Conservation (phyloP, 2,888 invertebrate genomes). For the Morpho helenor region DNA sequence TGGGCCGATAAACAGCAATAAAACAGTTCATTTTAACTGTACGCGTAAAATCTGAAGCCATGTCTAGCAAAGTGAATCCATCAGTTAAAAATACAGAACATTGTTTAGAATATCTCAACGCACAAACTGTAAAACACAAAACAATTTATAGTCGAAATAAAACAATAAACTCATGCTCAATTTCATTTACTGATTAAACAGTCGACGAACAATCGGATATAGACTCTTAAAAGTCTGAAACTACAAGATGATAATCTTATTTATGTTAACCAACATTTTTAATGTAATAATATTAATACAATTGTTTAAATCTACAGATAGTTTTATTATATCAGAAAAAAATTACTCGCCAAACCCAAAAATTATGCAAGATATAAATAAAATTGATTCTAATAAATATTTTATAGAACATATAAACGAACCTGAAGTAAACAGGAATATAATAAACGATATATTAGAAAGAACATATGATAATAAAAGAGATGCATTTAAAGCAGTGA, state of each 20-base stretch:
- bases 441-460: background rate
- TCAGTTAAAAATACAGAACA: too few relatives aligned
- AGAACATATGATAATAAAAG: background rate
- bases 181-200: slow-evolving; percentile 2
- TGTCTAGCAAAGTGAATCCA: too few relatives aligned
- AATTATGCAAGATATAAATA: background rate
- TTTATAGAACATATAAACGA: background rate
- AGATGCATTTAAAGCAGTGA: background rate
- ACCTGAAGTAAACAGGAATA: background rate
- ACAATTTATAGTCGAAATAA: too few relatives aligned
- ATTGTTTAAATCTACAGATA: background rate
- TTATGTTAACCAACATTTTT: too few relatives aligned
- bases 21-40: too few relatives aligned
- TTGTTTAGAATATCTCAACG: too few relatives aligned
- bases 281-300: background rate
- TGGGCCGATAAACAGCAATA: too few relatives aligned
- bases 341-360: slow-evolving; percentile 5
- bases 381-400: background rate
- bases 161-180: background rate
- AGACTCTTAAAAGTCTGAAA: too few relatives aligned
- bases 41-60: too few relatives aligned
- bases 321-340: slow-evolving; percentile 4
- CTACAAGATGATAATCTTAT: too few relatives aligned
- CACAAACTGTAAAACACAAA: too few relatives aligned
- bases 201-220: too few relatives aligned